These are phyloP conservation scores for Cantharis lateralis DNA, from an alignment of 2,888 invertebrate genomes.

Conservation along the genomic window DNA sequence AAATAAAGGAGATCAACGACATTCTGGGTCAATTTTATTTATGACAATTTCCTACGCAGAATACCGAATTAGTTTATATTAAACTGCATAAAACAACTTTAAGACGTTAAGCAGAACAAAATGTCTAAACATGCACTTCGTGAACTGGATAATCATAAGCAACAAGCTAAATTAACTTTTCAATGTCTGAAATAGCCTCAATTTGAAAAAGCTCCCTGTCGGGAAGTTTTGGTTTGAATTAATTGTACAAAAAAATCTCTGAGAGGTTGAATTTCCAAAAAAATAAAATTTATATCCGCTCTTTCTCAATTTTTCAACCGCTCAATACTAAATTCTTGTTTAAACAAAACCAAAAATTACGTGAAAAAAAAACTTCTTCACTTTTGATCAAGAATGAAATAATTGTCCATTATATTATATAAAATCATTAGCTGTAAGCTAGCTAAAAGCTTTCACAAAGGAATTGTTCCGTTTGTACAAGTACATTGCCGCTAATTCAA, in stretches of 20 bases:
- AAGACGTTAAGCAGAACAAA: not conserved
- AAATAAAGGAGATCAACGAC: not conserved
- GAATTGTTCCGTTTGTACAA: not conserved
- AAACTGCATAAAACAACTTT: not conserved
- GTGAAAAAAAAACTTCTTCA: too few species aligned
- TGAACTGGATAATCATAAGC: not conserved
- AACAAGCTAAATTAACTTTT: not conserved
- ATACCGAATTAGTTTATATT: not conserved
- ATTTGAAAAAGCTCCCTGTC: too few species aligned
- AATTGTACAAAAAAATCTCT: too few species aligned
- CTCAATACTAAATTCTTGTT: not conserved
- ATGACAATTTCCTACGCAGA: not conserved
- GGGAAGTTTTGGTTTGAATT: too few species aligned
- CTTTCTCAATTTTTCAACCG: too few species aligned
- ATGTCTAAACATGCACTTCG: not conserved
- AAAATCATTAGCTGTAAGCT: not conserved
- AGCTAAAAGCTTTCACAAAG: not conserved
- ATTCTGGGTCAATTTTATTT: not conserved
- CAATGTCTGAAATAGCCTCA: not conserved
- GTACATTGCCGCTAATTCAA: not conserved
- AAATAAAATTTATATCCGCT: too few species aligned
- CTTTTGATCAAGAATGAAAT: too few species aligned
- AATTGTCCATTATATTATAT: not conserved
- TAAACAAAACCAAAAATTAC: too few species aligned
- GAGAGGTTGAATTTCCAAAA: too few species aligned